Evolutionary conservation across 1,140 invertebrate species (phyloP).

Genomic region (Dryas iulia): DNA sequence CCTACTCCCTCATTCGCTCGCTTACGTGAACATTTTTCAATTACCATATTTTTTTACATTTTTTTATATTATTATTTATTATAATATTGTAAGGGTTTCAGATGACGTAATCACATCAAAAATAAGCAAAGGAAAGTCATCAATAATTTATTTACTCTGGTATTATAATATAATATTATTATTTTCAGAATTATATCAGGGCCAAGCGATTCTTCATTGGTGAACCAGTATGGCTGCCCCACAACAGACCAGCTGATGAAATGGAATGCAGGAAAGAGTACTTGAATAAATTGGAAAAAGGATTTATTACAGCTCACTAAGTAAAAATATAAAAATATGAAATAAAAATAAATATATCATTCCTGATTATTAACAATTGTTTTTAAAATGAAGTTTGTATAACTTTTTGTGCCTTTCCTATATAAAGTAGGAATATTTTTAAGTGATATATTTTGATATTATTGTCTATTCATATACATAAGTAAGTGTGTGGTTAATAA

Average conservation of each 20-base stretch:
- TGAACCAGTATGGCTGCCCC: constrained; percentile 94
- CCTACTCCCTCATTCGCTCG: too few species aligned
- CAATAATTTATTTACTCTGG: too few species aligned
- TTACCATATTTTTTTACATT: too few species aligned
- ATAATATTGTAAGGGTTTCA: not conserved
- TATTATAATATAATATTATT: not conserved
- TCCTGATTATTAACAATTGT: not conserved
- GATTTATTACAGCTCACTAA: constrained; percentile 72
- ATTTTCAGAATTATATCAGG: constrained; percentile 91
- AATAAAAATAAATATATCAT: not conserved
- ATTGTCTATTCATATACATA: too few species aligned
- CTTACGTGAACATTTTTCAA: too few species aligned
- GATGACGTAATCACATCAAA: not conserved
- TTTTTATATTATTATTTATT: constrained; percentile 3
- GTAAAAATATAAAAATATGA: not conserved
- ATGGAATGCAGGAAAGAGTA: constrained; percentile 89
- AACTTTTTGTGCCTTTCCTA: not conserved
- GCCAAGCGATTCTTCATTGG: constrained; percentile 94
- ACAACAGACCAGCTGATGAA: constrained; percentile 94
- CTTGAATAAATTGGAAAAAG: constrained; percentile 82
- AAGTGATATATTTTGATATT: too few species aligned
- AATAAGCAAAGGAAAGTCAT: not conserved
- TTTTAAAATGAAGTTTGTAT: not conserved
- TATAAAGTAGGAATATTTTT: not conserved
- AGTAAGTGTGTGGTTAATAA: too few species aligned